Base-by-base conservation (phyloP, 2,888 invertebrate species). In the Hipparchia sbordonii region DNA sequence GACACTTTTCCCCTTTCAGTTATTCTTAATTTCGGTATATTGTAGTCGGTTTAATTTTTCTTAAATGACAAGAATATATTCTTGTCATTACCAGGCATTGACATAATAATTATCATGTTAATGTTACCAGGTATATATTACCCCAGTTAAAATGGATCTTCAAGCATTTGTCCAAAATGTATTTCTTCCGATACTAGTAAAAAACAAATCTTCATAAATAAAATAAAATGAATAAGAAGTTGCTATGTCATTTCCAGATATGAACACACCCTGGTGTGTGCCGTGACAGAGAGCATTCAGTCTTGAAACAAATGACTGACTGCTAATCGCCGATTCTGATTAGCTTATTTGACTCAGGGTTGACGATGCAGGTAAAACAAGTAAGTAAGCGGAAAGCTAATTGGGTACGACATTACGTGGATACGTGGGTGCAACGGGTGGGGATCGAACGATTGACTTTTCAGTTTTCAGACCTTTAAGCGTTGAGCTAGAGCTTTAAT, bases 271-370 rank as follows among this genome's bases (percentile, higher is more conserved):
- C 78, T 73, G 76, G 60, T 68, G 51, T 75, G 59, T 90, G 81
- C 82, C 92, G 92, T 92, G 92, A 85, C 87, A 72, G 66, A 73
- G 54, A 78, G 85, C 87, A 83, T 85, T 92, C 82, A 85, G 83
- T 91, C 89, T 87, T 86, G 73, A 76, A 79, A 82, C 82, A 88
- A 88, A 89, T 89, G 87, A 88, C 77, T 74, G 79, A 82, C 79
- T 84, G 67, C 73, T 73, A 85, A 85, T 88, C 83, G 81, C 79
- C 80, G 81, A 79, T 82, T 78, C 81, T 85, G 83, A 85, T 84
- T 82, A 83, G 81, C 78, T 39, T 78, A 77, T 82, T 72, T 74
- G 57, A 63, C 46, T 9, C 77, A 91, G 88, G 91, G 91, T 56
- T 90, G 87, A 13, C 48, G 1, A 60, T 13, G 46, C 62, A 8